Conservation (phyloP, 2,888 invertebrate genomes). For the Hyppa rectilinea region DNA sequence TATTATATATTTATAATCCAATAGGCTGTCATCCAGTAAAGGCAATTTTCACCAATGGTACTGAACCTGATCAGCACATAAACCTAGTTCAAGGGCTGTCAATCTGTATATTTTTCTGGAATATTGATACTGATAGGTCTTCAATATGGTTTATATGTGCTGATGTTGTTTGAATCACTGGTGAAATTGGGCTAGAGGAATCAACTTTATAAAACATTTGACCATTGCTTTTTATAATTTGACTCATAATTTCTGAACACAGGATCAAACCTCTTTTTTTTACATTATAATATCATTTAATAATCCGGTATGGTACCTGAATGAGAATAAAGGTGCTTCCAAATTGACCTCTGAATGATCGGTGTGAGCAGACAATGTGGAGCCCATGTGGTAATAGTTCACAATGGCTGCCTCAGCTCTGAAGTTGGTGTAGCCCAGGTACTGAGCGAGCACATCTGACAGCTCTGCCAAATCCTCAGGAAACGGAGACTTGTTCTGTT, state of each 20-base stretch:
- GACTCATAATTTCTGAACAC: neutral
- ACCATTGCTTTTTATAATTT: neutral
- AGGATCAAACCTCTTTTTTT: neutral
- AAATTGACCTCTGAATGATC: conserved; percentile 97
- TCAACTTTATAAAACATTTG: neutral
- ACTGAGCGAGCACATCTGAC: conserved; percentile 91
- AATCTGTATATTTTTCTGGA: no score
- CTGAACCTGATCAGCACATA: no score
- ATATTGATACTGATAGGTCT: no score
- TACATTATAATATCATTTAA: neutral
- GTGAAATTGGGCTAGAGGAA: neutral
- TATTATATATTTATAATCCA: neutral
- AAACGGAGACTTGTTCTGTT: conserved; percentile 92
- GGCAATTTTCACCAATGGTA: no score
- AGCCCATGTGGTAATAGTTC: conserved; percentile 98
- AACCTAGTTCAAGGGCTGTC: no score
- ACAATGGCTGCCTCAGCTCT: conserved; percentile 98
- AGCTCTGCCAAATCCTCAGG: conserved; percentile 93
- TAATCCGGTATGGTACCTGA: conserved; percentile 82
- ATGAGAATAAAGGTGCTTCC: conserved; percentile 97
- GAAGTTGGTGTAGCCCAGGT: conserved; percentile 91
- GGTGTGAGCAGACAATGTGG: conserved; percentile 97
- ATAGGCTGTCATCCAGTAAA: neutral
- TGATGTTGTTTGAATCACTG: no score
- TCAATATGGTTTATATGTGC: no score